Base-by-base conservation (phyloP, 2,888 invertebrate species). In the Aelia acuminata region DNA sequence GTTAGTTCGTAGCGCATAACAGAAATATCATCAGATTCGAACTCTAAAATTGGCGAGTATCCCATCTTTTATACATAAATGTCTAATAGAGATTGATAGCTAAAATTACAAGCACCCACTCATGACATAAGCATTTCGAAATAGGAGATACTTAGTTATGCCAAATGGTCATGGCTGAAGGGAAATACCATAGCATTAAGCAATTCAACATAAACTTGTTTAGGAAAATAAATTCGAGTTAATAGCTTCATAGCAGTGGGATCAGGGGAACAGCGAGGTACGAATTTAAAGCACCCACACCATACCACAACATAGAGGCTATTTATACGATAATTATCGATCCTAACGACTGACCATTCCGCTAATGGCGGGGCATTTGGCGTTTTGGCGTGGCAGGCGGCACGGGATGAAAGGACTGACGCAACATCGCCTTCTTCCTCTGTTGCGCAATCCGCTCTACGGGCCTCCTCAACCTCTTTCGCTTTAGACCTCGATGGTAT, bases 171-270 rank as follows among this genome's bases (percentile, higher is more conserved):
- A 70, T 70, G 8, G 31, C 63, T 35, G 18, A 8, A 70, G 63
- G 63, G 35, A 70, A 70, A 70, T 70, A 70, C 63, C 63, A 70
- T 70, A 35, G 31, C 35, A 70, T 70, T 70, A 70, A 70, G 63
- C 63, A 70, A 70, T 70, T 20, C 31, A 70, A 35, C 35, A 15
- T 18, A n/a, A n/a, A 35, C 31, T 10, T 18, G 31, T 35, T 70
- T 18, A 35, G 63, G 63, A 70, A 70, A 35, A 70, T 70, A 70
- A 70, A 70, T 70, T 70, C 10, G 31, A 1, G 31, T 5, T 70
- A 70, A 70, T 70, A 35, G 35, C 63, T 18, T 70, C 26, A 26
- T 15, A 57, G 57, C 15, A 31, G 57, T 70, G 18, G 7, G 18
- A 70, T 35, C 20, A 18, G 1, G 31, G 4, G 18, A 4, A 15